Base-by-base conservation (phyloP, 2,888 invertebrate genomes). In the Pollenia labialis region DNA sequence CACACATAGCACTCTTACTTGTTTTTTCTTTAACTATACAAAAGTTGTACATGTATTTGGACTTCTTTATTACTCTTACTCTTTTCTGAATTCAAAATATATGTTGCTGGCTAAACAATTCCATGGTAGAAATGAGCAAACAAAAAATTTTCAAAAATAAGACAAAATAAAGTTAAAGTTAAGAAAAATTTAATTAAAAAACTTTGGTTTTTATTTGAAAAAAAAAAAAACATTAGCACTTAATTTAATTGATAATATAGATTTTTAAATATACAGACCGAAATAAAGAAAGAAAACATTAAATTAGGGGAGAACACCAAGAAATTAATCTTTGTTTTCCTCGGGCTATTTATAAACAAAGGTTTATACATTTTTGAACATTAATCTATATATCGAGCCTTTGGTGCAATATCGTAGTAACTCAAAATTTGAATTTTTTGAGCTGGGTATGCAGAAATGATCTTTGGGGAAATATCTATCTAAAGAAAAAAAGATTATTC, bases 231-330 rank as follows among this genome's bases (percentile, higher is more conserved):
- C 9, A 68, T 56, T 56, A 72, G 66, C 72, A 72, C 77, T 77
- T 81, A 66, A 68, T 62, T 77, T 77, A 81, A 77, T 81, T 81
- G 81, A 81, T 77, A 74, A 62, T 23, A 80, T 52, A 23, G 14
- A 8, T 6, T 18, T 14, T 75, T 52, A 14, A 52, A 62, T 40
- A 16, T 4, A 4, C 11, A 44, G 48, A 60, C 50, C 12, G n/a
- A 4, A 42, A 16, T 12, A 14, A 66, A 14, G 18, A 9, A 64
- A 32, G n/a, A 62, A 42, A 62, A 42, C 10, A 7, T 40, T 42
- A 4, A 2, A 46, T n/a, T n/a, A 14, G 60, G 14, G 40, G 40
- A 0, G 11, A n/a, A 11, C 14, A 11, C 1, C 0, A 1, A 62
- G 4, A 9, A 64, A 10, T 11, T 7, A n/a, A 0, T n/a, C 42